Conservation (phyloP, 2,113 vertebrate species). For the Poeciliopsis occidentalis region DNA sequence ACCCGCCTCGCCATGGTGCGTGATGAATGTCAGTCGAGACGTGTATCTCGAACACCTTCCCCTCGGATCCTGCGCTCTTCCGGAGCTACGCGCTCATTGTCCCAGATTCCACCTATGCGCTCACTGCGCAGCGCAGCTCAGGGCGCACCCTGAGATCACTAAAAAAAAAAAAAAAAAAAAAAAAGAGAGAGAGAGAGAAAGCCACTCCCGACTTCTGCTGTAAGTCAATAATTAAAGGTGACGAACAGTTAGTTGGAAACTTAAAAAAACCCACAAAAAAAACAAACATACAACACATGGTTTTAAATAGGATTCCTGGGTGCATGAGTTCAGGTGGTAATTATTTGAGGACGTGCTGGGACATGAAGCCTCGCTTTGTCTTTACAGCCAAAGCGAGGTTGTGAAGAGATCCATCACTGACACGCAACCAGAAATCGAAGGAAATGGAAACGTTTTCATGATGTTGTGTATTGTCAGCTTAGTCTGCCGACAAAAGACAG, state of each 20-base stretch:
- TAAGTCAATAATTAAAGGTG: constrained; percentile 44
- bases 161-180: not conserved
- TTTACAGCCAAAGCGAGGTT: not conserved
- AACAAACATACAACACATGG: no score
- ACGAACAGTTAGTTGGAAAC: constrained; percentile 1
- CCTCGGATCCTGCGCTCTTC: constrained; percentile 17
- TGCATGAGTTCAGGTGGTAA: not conserved
- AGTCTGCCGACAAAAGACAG: not conserved
- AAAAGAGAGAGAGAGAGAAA: not conserved
- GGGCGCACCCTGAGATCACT: constrained; percentile 67
- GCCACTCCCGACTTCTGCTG: constrained; percentile 65
- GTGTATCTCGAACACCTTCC: not conserved
- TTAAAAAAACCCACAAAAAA: not conserved
- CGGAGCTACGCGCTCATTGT: constrained; percentile 66
- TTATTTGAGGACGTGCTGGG: not conserved
- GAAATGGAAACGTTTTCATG: no score
- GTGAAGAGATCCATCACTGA: no score
- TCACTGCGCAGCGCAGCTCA: constrained; percentile 51
- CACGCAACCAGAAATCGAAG: no score
- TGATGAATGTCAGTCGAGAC: not conserved
- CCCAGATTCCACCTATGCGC: constrained; percentile 56
- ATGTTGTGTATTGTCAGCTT: not conserved
- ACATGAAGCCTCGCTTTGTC: not conserved
- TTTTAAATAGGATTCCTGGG: not conserved
- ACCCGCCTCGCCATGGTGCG: constrained; percentile 69